These are phyloP conservation scores for Pelecanus crispus DNA, from an alignment of 2,113 vertebrate species.

Conservation along the genomic window DNA sequence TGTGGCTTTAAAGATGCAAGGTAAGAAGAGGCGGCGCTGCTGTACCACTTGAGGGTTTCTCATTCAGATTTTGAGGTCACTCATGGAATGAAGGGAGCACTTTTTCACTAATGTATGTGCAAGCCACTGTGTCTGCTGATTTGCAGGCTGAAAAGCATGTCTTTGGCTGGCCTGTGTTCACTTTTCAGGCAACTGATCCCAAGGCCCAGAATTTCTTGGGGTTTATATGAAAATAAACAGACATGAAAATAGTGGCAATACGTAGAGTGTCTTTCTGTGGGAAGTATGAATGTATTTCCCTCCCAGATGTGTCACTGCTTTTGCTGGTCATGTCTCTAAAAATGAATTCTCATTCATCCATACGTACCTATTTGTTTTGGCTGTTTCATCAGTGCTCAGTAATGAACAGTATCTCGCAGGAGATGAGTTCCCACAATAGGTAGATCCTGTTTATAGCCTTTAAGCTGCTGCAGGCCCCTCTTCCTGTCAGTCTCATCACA, in stretches of 20 bases:
- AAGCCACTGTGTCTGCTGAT: not conserved
- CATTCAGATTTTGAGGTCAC: not conserved
- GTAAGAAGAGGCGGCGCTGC: not conserved
- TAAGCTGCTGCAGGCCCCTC: not conserved
- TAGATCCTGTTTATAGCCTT: not conserved
- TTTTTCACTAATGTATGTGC: not conserved
- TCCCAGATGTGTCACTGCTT: not conserved
- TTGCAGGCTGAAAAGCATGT: not conserved
- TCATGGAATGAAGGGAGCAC: not conserved
- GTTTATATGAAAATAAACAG: not conserved
- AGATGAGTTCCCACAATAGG: not conserved
- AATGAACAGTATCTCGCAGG: not conserved
- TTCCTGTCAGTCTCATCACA: not conserved
- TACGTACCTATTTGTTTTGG: not conserved
- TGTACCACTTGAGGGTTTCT: not conserved
- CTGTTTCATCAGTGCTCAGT: not conserved
- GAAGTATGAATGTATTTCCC: not conserved
- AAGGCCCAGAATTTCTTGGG: not conserved
- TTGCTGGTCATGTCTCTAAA: not conserved
- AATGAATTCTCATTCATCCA: not conserved
- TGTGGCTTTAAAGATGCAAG: not conserved
- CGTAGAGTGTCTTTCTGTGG: not conserved
- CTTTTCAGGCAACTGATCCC: not conserved
- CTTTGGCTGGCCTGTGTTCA: not conserved
- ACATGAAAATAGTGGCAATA: not conserved